Conservation (phyloP, 1,140 invertebrate genomes). For the Paraescarpia echinospica region DNA sequence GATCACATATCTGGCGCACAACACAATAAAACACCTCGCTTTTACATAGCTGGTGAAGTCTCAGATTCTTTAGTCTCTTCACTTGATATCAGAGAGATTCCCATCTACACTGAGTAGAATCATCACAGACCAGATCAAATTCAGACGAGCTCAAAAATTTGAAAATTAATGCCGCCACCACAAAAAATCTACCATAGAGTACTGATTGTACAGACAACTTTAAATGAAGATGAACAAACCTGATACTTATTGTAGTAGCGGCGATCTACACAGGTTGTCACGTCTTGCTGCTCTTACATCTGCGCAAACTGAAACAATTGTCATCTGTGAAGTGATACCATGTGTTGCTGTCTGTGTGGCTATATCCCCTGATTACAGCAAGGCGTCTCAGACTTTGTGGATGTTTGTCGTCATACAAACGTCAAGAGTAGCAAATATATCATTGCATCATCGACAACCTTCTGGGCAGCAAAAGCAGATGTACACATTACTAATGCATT, state of each 20-base stretch:
- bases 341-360: neutral
- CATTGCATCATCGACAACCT: constrained; percentile 4
- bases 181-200: neutral
- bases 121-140: neutral
- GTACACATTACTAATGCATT: neutral
- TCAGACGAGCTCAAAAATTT: neutral
- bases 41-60: neutral
- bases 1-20: too few species aligned
- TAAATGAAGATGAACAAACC: neutral
- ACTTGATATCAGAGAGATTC: neutral
- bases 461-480: neutral
- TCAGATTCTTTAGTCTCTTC: neutral
- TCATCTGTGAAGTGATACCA: neutral
- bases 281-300: neutral
- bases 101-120: neutral
- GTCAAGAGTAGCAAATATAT: constrained; percentile 1
- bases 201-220: neutral
- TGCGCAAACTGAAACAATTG: neutral
- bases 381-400: neutral
- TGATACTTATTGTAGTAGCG: neutral
- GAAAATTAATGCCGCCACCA: neutral
- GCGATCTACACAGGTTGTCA: neutral
- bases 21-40: too few species aligned
- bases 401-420: neutral
- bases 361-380: neutral